Evolutionary conservation across 2,797 vertebrate genomes (phyloP).

Genomic region (Periparus ater): DNA sequence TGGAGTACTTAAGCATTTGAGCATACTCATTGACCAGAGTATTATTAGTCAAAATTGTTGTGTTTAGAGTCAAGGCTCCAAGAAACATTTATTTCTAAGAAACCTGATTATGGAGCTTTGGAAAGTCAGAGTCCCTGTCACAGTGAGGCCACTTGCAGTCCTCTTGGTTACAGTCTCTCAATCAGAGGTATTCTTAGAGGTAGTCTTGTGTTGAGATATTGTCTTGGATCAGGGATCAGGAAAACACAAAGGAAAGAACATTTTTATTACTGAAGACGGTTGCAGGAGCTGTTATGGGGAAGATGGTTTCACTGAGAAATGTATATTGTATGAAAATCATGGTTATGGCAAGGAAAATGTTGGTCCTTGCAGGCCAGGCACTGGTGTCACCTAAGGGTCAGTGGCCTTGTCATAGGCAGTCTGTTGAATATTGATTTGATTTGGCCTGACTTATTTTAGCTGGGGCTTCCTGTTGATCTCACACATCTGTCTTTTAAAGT

Average conservation of each 20-base stretch:
- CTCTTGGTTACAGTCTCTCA: neutral
- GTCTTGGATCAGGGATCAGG: neutral
- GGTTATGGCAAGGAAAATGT: neutral
- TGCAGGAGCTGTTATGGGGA: neutral
- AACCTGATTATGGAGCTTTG: neutral
- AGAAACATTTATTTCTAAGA: neutral
- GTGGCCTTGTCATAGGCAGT: neutral
- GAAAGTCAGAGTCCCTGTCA: neutral
- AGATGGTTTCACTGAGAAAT: neutral
- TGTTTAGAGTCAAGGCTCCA: neutral
- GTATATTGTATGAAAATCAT: rapidly evolving
- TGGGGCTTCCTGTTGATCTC: neutral
- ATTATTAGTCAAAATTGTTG: neutral
- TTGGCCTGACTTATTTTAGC: neutral
- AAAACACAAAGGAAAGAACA: neutral
- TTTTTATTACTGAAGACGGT: neutral
- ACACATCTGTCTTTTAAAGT: neutral
- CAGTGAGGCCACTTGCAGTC: neutral
- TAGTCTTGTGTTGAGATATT: neutral
- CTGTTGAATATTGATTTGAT: neutral
- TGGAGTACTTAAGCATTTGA: neutral
- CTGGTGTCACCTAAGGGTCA: neutral
- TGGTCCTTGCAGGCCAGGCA: neutral
- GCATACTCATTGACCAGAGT: neutral
- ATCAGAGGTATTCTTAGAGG: neutral